These are phyloP conservation scores for Tetheella fluctuosa DNA, from an alignment of 2,888 invertebrate genomes.

Conservation along the genomic window DNA sequence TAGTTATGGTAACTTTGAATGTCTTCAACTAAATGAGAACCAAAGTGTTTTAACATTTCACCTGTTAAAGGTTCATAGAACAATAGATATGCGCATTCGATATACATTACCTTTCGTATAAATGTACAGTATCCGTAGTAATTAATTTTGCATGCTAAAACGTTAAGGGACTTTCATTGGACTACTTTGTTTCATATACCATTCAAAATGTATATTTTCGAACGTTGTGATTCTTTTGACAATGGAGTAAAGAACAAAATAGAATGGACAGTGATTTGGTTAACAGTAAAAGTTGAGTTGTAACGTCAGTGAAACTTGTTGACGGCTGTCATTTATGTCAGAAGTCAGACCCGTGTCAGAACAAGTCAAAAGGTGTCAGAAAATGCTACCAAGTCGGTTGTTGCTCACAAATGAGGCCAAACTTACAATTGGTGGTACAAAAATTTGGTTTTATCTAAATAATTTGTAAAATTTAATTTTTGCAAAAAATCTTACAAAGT, in stretches of 20 bases:
- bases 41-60: constrained; percentile 23
- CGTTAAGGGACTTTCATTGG: constrained; percentile 29
- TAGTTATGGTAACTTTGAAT: not conserved
- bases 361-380: constrained; percentile 38
- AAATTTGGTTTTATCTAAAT: too few species aligned
- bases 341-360: constrained; percentile 41
- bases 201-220: not conserved
- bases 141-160: constrained; percentile 45
- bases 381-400: constrained; percentile 24
- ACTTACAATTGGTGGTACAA: constrained; percentile 7
- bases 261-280: constrained; percentile 19
- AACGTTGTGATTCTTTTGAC: constrained; percentile 22
- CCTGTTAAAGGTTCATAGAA: constrained; percentile 10
- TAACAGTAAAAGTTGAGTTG: constrained; percentile 32
- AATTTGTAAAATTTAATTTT: too few species aligned
- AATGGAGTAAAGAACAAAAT: constrained; percentile 23
- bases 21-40: constrained; percentile 12
- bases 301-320: constrained; percentile 38
- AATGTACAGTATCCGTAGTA: constrained; percentile 25
- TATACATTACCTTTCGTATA: constrained; percentile 37
- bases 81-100: constrained; percentile 4
- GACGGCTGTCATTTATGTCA: constrained; percentile 41
- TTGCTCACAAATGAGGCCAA: constrained; percentile 26
- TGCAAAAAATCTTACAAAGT: too few species aligned
- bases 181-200: constrained; percentile 6